Base-by-base conservation (phyloP, 2,113 vertebrate species). In the Bagarius yarrelli region DNA sequence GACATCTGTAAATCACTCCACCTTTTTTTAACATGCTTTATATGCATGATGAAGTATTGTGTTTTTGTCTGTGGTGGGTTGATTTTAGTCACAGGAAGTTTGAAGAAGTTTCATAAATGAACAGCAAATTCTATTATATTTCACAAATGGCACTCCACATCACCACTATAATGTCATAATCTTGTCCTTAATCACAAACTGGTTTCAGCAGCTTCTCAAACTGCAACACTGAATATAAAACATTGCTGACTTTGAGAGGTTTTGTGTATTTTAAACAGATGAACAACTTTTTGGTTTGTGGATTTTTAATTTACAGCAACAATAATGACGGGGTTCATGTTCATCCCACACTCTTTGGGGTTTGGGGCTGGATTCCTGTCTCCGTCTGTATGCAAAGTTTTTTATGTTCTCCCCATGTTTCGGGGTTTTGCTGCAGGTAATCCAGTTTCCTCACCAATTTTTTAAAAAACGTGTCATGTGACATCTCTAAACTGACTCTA, bases 1-100 rank as follows among this genome's bases (percentile, higher is more conserved):
- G 21, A 61, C 27, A 47, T 47, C 44, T 47, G 44, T 47, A 32
- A 52, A 21, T 50, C 34, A 59, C 60, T 53, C 36, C 44, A 36
- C 34, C 72, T 61, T 34, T 19, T 55, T 40, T 60, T 53, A 52
- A n/a, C 11, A 59, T 44, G n/a, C 25, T 50, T 72, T 14, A 32
- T 69, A 75, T 61, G 9, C 47, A 40, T 81, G 21, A 73, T 64
- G 59, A 69, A 76, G 67, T 53, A 76, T 47, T 66, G 36, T 76
- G 72, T 81, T 69, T n/a, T 67, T 81, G 72, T 56, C 60, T 75
- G 72, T 66, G 47, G 59, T 57, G 52, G 44, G 27, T 50, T 36
- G 36, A 23, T 81, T 72, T 57, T 50, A 76, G 71, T 53, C 36
- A 34, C 47, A 34, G 47, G 8, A 57, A 19, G 66, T 32, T 13